Base-by-base conservation (phyloP, 2,888 invertebrate species). In the Caenorhabditis uteleia region DNA sequence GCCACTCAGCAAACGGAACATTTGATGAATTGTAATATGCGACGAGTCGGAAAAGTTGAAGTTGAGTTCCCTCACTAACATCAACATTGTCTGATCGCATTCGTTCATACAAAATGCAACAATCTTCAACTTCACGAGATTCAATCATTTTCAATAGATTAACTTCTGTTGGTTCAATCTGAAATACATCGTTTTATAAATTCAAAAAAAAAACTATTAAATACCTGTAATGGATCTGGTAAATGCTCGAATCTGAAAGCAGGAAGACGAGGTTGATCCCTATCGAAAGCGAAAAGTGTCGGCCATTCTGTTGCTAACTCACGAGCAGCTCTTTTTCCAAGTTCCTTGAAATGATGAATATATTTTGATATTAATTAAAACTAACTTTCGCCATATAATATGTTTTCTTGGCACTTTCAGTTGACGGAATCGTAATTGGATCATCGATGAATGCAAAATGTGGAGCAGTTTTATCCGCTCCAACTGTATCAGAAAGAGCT, bases 391-490 rank as follows among this genome's bases (percentile, higher is more conserved):
- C 74, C 56, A 79, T 61, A 54, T 62, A 79, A 53, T 80, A 80
- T 14, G 55, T 64, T 26, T 57, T 55, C 54, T 75, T 78, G 4
- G 59, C 47, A 2, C 20, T 40, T 0, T 56, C 50, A 1, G 74
- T 74, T n/a, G 75, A 70, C 29, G 80, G 80, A 60, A 81, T 78
- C 12, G 68, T 80, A n/a, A 72, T 59, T 0, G 94, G 93, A 85
- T 95, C 95, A 87, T 95, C 94, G 78, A 91, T 91, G 83, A 89
- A 94, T 83, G 91, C 91, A 84, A 91, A 94, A 83, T 91, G 91
- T 3, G 91, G 87, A n/a, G 91, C 91, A 0, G 91, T 92, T 3
- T 89, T 88, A 84, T 93, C 93, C 39, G 88, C 85, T n/a, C 88
- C 87, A 5, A 91, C 88, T 0, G 93, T 93, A 61, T 88, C 88